Percentiles rank a stretch among this genome's conserved stretches.
phyloP scores from a whole-genome alignment of 2,888 invertebrate species.

The Cerastis rubricosa region DNA sequence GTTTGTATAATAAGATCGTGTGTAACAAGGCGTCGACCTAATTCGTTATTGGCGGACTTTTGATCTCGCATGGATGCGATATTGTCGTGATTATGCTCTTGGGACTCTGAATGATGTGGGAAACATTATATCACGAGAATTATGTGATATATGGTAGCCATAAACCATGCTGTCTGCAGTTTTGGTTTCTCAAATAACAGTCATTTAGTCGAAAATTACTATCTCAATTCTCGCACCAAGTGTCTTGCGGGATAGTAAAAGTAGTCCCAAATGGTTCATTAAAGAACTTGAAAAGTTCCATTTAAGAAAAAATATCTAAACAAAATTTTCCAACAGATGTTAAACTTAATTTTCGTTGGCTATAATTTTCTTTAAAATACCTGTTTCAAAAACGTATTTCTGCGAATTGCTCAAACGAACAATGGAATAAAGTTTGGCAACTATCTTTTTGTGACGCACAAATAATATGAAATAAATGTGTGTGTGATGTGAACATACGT shows the following conservation, averaged over 20 bases:
- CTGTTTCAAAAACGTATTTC: constrained; percentile 42
- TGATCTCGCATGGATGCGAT: constrained; percentile 53
- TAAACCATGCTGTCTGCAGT: constrained; percentile 16
- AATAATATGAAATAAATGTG: constrained; percentile 21
- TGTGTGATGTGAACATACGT: constrained; percentile 10
- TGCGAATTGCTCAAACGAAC: constrained; percentile 43
- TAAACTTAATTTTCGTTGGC: constrained; percentile 42
- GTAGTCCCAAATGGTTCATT: constrained; percentile 45
- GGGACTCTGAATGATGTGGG: constrained; percentile 41
- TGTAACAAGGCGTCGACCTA: constrained; percentile 81
- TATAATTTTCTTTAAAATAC: constrained; percentile 44
- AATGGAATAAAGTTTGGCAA: constrained; percentile 51
- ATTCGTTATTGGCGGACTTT: constrained; percentile 71
- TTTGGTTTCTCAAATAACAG: constrained; percentile 16
- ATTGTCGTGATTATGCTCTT: constrained; percentile 55
- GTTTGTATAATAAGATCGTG: constrained; percentile 80
- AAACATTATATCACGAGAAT: constrained; percentile 37
- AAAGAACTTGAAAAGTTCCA: constrained; percentile 30
- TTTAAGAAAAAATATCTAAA: constrained; percentile 39
- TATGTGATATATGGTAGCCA: constrained; percentile 7
- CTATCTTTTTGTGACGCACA: constrained; percentile 50
- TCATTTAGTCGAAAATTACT: constrained; percentile 10
- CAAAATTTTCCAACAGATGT: constrained; percentile 29
- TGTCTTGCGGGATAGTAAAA: constrained; percentile 22
- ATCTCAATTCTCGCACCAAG: constrained; percentile 24